Base-by-base conservation (phyloP, 1,140 invertebrate genomes). In the Idris sp. region DNA sequence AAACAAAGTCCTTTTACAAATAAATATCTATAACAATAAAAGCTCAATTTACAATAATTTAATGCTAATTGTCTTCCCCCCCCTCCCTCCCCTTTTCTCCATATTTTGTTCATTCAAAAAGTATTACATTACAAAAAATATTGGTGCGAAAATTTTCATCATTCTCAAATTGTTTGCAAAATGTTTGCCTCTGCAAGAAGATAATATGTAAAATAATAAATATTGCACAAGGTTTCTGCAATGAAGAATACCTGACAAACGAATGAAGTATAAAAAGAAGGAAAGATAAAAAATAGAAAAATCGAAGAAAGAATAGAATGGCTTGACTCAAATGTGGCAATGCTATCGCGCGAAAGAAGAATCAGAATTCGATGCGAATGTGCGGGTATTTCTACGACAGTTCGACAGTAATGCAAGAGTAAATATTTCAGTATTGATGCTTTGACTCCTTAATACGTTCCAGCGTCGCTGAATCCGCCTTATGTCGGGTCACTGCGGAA, bases 401-500 rank as follows among this genome's bases (percentile, higher is more conserved):
- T 53, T 51, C 59, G 59, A 58, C 46, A 43, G 69, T 65, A 73
- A 65, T 65, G 59, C 59, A 31, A 30, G 30, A 44, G 41, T 74
- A 69, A 69, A 75, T 64, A 75, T 75, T 75, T 69, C 49, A 71
- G 74, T 67, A 68, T 72, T 71, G 67, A 68, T 58, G 62, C 74
- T 72, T 72, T 67, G 65, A 67, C 61, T 62, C 49, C 59, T 67
- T 67, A 49, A 76, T 76, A 72, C 67, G 35, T 62, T 71, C 38
- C 54, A 67, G 56, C 41, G 62, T 49, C 53, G 19, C 36, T 68
- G 62, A 76, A 72, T 72, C 62, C 54, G 51, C 49, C 68, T 68
- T 73, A 64, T 72, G 68, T 46, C 56, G 59, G 74, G 74, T 76
- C 74, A 76, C 74, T 76, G 74, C 74, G 58, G 74, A 72, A 76